Evolutionary conservation across 1,140 invertebrate species (phyloP).

Genomic region (Eriosoma lanigerum): DNA sequence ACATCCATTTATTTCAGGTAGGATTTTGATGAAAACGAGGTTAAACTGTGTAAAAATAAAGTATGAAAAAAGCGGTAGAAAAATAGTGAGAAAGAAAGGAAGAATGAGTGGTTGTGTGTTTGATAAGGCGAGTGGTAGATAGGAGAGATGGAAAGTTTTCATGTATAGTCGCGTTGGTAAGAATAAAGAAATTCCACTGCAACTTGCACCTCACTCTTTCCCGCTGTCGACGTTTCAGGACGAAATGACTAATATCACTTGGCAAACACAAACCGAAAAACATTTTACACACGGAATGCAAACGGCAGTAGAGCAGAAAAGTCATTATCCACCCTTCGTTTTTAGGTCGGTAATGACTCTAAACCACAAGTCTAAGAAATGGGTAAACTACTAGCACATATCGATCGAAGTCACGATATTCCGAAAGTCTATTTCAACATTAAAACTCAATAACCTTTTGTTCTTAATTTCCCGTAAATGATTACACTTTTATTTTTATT

Average conservation of each 20-base stretch:
- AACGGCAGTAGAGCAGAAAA: constrained; percentile 7
- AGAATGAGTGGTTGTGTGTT: too few relatives aligned
- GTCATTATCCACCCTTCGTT: constrained; percentile 20
- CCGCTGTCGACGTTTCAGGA: neutral
- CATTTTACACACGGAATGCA: neutral
- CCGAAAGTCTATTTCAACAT: neutral
- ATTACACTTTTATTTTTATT: too few relatives aligned
- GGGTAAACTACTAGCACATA: neutral
- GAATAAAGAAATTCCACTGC: constrained; percentile 24
- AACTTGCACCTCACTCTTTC: neutral
- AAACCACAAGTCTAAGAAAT: neutral
- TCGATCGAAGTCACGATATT: neutral
- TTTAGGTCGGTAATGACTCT: neutral
- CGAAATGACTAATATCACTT: constrained; percentile 48
- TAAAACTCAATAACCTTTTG: neutral
- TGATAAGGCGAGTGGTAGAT: neutral
- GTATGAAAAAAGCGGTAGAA: neutral
- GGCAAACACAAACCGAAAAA: constrained; percentile 33
- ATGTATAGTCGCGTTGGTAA: neutral
- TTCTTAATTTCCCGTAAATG: neutral
- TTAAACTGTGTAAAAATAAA: neutral
- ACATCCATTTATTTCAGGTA: neutral
- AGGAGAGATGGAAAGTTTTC: constrained; percentile 1
- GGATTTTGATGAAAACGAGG: constrained; percentile 4
- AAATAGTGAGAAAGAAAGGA: neutral